phyloP scores from a whole-genome alignment of 2,113 vertebrate genomes.

The Eupsittula cactorum region DNA sequence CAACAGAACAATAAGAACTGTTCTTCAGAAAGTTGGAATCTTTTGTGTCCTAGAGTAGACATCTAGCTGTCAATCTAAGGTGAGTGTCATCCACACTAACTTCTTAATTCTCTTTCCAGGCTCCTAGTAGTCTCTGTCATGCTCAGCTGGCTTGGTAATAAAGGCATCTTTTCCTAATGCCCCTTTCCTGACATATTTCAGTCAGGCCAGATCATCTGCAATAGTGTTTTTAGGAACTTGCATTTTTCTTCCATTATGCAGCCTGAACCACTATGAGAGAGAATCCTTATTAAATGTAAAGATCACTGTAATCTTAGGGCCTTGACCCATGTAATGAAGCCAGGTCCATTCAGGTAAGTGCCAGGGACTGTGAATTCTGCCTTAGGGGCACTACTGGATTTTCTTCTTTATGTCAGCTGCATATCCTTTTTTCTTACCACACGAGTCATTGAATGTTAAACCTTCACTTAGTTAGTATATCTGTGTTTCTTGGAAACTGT shows the following conservation, averaged over 20 bases:
- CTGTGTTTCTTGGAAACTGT: background rate
- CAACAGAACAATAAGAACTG: background rate
- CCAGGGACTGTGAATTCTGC: background rate
- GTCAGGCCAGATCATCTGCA: background rate
- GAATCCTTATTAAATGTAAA: background rate
- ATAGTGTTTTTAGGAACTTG: background rate
- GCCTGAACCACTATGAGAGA: background rate
- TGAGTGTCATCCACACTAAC: background rate
- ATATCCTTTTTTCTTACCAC: background rate
- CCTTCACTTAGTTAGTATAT: background rate
- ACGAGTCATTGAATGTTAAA: background rate
- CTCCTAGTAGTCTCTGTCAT: background rate
- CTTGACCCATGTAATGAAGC: background rate
- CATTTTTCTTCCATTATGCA: background rate
- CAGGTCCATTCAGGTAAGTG: background rate
- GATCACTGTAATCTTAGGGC: background rate
- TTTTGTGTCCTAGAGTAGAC: accelerated
- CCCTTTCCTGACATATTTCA: background rate
- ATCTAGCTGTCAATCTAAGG: background rate
- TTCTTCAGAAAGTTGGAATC: background rate
- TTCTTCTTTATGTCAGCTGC: background rate
- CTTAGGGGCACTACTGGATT: background rate
- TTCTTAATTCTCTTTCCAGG: background rate
- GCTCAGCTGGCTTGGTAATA: background rate
- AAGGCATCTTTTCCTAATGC: background rate